A percentile compares a stretch with the other conserved stretches of the same genome.
Evolutionary conservation across 1,140 invertebrate species (phyloP).

Genomic region (Drosophila auraria): DNA sequence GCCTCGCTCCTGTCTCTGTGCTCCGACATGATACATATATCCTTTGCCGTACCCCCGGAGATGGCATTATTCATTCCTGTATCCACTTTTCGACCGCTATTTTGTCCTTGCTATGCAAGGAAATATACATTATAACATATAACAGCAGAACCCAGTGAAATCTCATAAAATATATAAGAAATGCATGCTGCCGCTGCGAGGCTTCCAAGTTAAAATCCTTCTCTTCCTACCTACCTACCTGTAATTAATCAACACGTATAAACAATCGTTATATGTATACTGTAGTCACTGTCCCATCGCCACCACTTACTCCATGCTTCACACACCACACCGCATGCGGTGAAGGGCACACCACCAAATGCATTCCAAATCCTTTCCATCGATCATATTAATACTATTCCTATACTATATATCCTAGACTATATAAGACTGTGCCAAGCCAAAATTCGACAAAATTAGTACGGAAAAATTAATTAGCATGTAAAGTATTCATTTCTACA

Average conservation of each 20-base stretch:
- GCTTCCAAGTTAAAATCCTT: conserved; percentile 39
- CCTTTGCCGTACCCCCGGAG: neutral
- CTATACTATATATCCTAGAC: conserved; percentile 32
- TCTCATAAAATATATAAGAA: conserved; percentile 43
- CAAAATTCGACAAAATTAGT: conserved; percentile 23
- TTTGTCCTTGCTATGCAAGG: neutral
- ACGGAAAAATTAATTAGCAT: conserved; percentile 4
- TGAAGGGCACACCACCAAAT: conserved; percentile 24
- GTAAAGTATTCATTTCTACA: conserved; percentile 29
- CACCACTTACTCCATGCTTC: conserved; percentile 20
- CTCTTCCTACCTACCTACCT: conserved; percentile 6
- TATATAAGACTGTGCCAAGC: conserved; percentile 45
- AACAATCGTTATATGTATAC: conserved; percentile 6
- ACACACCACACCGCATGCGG: conserved; percentile 23
- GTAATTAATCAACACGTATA: conserved; percentile 45
- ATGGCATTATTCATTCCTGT: conserved; percentile 1
- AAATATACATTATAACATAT: conserved; percentile 5
- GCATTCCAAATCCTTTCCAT: conserved; percentile 16
- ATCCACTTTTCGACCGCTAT: neutral
- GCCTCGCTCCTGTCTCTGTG: conserved; percentile 25
- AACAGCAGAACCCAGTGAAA: conserved; percentile 27
- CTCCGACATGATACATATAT: conserved; percentile 21
- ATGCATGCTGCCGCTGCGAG: conserved; percentile 65
- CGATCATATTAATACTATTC: neutral
- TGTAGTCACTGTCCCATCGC: conserved; percentile 13